Percentiles rank a stretch among this genome's conserved stretches.
Evolutionary conservation across 2,888 invertebrate genomes (phyloP).

Genomic region (Cantharis rufa): DNA sequence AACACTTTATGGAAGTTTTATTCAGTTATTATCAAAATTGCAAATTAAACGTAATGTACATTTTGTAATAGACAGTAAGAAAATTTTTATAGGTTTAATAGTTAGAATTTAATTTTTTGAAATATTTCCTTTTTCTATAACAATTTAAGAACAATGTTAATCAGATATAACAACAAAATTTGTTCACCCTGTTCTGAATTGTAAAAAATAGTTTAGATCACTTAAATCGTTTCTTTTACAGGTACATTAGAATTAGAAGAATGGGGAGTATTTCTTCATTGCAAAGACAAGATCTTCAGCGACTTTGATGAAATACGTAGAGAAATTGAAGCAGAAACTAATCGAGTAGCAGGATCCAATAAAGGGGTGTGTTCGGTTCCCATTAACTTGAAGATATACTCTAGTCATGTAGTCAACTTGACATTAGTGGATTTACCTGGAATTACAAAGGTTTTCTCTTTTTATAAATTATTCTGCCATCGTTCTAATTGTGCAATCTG

Average conservation of each 20-base stretch:
- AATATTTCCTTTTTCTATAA: no score
- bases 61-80: no score
- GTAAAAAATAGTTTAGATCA: no score
- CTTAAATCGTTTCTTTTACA: conserved; percentile 49
- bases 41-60: no score
- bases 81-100: no score
- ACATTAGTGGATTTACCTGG: conserved; percentile 98
- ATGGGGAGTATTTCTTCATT: conserved; percentile 96
- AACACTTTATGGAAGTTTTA: no score
- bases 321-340: conserved; percentile 95
- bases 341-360: conserved; percentile 90
- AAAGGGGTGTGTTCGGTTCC: conserved; percentile 96
- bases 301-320: conserved; percentile 88
- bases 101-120: no score
- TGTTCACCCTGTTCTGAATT: no score
- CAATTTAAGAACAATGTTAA: no score
- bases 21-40: no score
- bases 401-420: conserved; percentile 90
- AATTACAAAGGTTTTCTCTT: conserved; percentile 78
- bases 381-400: conserved; percentile 95
- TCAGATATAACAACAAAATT: no score
- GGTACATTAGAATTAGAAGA: conserved; percentile 85
- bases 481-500: not conserved
- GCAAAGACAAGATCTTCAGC: conserved; percentile 83
- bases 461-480: not conserved